A percentile compares a stretch with the other conserved stretches of the same genome.
These are phyloP conservation scores for Cairina moschata DNA, from an alignment of 2,113 vertebrate genomes.

Conservation along the genomic window DNA sequence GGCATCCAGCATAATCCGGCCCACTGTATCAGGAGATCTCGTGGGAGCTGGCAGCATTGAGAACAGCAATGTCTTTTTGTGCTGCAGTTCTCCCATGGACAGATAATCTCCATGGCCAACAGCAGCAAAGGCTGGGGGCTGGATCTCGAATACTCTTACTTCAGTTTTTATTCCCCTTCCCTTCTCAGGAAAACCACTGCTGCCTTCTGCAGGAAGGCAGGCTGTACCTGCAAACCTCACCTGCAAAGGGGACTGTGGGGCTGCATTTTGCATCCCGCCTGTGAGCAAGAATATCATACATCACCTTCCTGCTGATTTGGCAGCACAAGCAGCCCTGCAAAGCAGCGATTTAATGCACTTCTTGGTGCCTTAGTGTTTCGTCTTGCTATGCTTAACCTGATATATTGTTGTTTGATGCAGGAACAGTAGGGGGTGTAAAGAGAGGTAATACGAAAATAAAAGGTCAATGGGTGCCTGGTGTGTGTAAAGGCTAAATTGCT, in stretches of 20 bases:
- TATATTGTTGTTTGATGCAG: neutral
- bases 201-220: neutral
- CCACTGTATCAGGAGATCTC: neutral
- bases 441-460: conserved; percentile 27
- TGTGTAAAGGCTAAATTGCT: neutral
- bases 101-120: neutral
- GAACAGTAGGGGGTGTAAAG: neutral
- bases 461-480: conserved; percentile 28
- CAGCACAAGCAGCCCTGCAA: neutral
- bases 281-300: neutral
- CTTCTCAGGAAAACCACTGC: neutral
- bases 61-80: neutral
- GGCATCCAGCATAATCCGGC: neutral
- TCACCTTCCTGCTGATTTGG: neutral
- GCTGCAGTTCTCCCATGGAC: neutral
- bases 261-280: neutral
- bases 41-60: neutral
- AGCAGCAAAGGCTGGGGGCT: neutral
- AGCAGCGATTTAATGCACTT: neutral
- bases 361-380: neutral
- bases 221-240: neutral
- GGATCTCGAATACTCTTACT: neutral
- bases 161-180: neutral
- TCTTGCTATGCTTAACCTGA: neutral
- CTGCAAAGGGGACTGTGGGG: neutral